A percentile compares a stretch with the other conserved stretches of the same genome.
Conservation (phyloP, 2,888 invertebrate genomes). For the Diplazon laetatorius region DNA sequence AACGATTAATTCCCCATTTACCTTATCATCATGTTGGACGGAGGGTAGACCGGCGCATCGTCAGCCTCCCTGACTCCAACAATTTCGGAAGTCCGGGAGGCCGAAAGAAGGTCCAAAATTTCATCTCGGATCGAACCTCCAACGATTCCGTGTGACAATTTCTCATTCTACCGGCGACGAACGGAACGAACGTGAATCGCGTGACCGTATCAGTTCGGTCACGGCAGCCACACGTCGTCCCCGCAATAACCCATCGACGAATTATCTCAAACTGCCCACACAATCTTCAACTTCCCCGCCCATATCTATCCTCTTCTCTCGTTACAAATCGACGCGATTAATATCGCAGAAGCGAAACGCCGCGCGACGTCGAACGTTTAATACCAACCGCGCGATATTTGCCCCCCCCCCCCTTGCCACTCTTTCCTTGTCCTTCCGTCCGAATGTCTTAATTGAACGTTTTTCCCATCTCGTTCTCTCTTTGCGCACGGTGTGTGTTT, state of each 20-base stretch:
- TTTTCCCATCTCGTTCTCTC: conserved; percentile 28
- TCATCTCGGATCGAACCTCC: too few species aligned
- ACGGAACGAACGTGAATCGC: conserved; percentile 36
- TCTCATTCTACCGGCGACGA: conserved; percentile 21
- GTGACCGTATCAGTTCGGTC: conserved; percentile 20
- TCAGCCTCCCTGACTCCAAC: too few species aligned
- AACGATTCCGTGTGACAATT: too few species aligned
- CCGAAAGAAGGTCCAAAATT: conserved; percentile 7
- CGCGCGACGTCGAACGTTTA: conserved; percentile 51
- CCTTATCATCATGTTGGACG: too few species aligned
- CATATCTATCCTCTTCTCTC: conserved; percentile 32
- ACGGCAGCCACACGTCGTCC: not conserved
- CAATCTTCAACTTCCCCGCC: too few species aligned
- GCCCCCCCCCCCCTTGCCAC: too few species aligned
- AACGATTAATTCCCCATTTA: too few species aligned
- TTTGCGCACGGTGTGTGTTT: conserved; percentile 25
- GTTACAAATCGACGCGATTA: conserved; percentile 63
- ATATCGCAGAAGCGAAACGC: conserved; percentile 49
- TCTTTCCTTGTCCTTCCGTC: too few species aligned
- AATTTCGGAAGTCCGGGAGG: conserved; percentile 30
- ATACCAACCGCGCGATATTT: conserved; percentile 35
- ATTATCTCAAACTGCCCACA: conserved; percentile 21
- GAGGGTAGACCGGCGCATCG: too few species aligned
- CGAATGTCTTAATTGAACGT: conserved; percentile 62
- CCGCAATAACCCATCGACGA: conserved; percentile 4